Evolutionary conservation across 2,888 invertebrate genomes (phyloP).

Genomic region (Nephrocerus scutellatus): DNA sequence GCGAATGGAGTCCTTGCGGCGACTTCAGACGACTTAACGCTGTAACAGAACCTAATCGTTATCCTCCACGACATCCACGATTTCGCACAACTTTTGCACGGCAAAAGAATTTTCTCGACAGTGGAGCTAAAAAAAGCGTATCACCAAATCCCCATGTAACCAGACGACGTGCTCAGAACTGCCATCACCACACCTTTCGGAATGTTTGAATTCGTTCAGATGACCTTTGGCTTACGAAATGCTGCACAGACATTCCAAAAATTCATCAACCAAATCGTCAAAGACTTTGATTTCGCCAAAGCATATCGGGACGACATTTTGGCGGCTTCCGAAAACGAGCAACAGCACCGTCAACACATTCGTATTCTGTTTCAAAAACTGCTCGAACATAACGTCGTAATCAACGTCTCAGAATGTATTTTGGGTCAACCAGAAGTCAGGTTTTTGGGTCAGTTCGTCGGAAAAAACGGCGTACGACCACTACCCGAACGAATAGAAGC

Average conservation of each 20-base stretch:
- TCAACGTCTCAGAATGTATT: slow-evolving; percentile 23
- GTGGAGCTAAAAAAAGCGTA: slow-evolving; percentile 17
- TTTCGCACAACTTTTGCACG: slow-evolving; percentile 12
- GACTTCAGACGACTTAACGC: too few relatives aligned
- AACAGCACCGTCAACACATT: slow-evolving; percentile 25
- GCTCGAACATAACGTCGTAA: slow-evolving; percentile 20
- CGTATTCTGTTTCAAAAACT: slow-evolving; percentile 22
- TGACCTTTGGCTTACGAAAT: slow-evolving; percentile 18
- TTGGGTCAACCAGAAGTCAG: slow-evolving; percentile 14
- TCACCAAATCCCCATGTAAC: slow-evolving; percentile 18
- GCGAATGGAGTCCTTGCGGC: too few relatives aligned
- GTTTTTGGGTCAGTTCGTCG: slow-evolving; percentile 20
- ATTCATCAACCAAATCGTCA: slow-evolving; percentile 15
- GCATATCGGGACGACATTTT: slow-evolving; percentile 31
- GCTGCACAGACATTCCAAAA: slow-evolving; percentile 20
- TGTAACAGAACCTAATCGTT: too few relatives aligned
- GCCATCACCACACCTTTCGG: slow-evolving; percentile 21
- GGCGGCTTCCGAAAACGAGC: slow-evolving; percentile 22
- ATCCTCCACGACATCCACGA: slow-evolving; percentile 18
- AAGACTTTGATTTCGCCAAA: slow-evolving; percentile 17
- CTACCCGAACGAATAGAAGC: slow-evolving; percentile 16
- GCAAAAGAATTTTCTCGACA: slow-evolving; percentile 16
- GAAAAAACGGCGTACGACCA: slow-evolving; percentile 11
- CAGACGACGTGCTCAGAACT: slow-evolving; percentile 16
- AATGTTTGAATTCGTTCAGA: slow-evolving; percentile 15